Evolutionary conservation across 1,140 invertebrate species (phyloP).

Genomic region (Polyergus mexicanus): DNA sequence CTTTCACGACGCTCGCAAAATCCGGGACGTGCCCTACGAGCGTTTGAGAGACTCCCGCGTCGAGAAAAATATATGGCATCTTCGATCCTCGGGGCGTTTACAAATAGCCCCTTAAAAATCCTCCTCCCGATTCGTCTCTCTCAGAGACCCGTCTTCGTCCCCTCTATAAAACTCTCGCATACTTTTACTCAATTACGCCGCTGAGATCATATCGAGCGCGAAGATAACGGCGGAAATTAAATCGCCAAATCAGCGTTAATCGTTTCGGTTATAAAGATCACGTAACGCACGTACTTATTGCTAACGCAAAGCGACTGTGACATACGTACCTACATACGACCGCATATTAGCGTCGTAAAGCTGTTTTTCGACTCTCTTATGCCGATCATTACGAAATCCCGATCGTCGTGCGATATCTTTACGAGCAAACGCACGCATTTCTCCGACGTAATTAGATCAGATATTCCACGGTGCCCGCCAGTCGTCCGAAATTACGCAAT

Average conservation of each 20-base stretch:
- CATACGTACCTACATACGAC: neutral
- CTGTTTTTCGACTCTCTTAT: neutral
- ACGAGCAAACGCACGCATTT: conserved; percentile 1
- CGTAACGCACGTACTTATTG: no score
- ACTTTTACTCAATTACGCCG: conserved; percentile 71
- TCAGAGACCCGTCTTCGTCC: neutral
- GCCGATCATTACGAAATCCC: neutral
- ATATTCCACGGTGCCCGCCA: conserved; percentile 15
- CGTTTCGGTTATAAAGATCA: conserved; percentile 9
- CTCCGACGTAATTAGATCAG: conserved; percentile 35
- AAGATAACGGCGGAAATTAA: conserved; percentile 68
- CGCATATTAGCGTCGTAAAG: neutral
- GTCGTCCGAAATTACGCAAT: conserved; percentile 39
- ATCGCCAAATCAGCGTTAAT: conserved; percentile 57
- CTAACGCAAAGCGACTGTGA: neutral
- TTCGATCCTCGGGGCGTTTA: conserved; percentile 40
- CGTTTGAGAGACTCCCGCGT: conserved; percentile 23
- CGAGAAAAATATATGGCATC: conserved; percentile 16
- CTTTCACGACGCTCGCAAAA: conserved; percentile 32
- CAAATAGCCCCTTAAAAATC: conserved; percentile 52
- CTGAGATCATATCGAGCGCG: conserved; percentile 24
- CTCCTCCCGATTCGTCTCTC: conserved; percentile 30
- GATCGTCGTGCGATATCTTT: neutral
- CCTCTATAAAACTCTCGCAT: conserved; percentile 56
- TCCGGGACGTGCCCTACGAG: conserved; percentile 26